A percentile compares a stretch with the other conserved stretches of the same genome.
These are phyloP conservation scores for Microtus ochrogaster DNA, from an alignment of 2,113 vertebrate species.

Conservation along the genomic window DNA sequence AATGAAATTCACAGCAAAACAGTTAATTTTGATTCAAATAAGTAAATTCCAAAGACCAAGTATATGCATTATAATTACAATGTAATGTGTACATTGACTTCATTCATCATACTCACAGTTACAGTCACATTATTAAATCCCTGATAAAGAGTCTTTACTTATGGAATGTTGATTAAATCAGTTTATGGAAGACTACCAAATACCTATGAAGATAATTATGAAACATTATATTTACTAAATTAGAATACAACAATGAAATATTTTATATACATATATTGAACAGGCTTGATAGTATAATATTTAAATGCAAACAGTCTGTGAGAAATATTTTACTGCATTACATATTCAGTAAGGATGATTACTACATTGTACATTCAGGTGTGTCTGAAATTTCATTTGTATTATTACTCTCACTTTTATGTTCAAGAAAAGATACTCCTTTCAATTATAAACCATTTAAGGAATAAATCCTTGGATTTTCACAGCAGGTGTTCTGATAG, in stretches of 20 bases:
- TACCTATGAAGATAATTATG: not conserved
- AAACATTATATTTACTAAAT: not conserved
- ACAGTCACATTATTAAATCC: not conserved
- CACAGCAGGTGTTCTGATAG: not conserved
- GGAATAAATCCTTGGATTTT: slow-evolving; percentile 22
- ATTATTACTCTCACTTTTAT: not conserved
- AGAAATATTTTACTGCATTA: not conserved
- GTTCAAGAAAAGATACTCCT: slow-evolving; percentile 17
- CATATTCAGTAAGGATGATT: not conserved
- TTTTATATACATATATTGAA: not conserved
- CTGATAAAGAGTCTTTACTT: not conserved
- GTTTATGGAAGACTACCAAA: not conserved
- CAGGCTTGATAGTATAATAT: not conserved
- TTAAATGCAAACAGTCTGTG: not conserved
- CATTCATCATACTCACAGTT: not conserved
- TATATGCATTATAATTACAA: not conserved
- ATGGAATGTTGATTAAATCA: not conserved
- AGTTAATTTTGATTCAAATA: not conserved
- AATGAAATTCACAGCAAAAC: not conserved
- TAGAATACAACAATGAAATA: not conserved
- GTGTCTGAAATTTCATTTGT: not conserved
- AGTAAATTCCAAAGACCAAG: not conserved
- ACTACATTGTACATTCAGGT: not conserved
- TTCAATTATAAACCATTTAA: slow-evolving; percentile 22
- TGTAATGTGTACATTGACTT: not conserved